Conservation (phyloP, 2,113 vertebrate species). For the Camelus dromedarius region DNA sequence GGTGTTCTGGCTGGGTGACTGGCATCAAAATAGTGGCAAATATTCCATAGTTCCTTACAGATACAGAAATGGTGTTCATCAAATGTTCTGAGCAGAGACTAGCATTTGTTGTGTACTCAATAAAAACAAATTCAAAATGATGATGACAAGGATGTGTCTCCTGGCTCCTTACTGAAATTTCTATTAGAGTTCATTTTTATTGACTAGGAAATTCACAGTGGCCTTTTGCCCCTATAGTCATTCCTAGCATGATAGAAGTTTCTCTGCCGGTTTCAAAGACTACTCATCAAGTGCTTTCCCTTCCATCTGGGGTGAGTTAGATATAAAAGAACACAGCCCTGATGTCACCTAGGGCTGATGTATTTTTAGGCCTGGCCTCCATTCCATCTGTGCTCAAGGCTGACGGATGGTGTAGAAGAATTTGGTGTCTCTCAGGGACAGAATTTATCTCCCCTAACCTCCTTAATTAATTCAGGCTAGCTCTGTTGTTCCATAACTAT, state of each 20-base stretch:
- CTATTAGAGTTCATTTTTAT: constrained; percentile 42
- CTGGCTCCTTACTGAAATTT: constrained; percentile 58
- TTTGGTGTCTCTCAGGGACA: constrained; percentile 17
- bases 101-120: constrained; percentile 44
- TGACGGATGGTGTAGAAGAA: constrained; percentile 48
- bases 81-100: constrained; percentile 43
- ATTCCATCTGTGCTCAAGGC: constrained; percentile 57
- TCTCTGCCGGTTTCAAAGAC: constrained; percentile 46
- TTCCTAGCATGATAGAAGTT: constrained; percentile 18
- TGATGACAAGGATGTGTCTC: constrained; percentile 52
- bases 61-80: constrained; percentile 29
- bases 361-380: constrained; percentile 63
- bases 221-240: neutral
- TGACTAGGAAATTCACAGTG: constrained; percentile 26
- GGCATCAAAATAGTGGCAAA: constrained; percentile 46
- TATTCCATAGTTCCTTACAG: neutral
- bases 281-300: constrained; percentile 59
- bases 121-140: constrained; percentile 59
- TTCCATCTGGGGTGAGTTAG: constrained; percentile 58
- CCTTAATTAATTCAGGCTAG: constrained; percentile 52
- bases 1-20: constrained; percentile 17
- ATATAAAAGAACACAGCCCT: constrained; percentile 51
- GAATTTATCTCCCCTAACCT: constrained; percentile 6
- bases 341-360: constrained; percentile 57
- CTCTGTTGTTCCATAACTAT: constrained; percentile 32